Conservation (phyloP, 2,113 vertebrate genomes). For the Antigone vipio region DNA sequence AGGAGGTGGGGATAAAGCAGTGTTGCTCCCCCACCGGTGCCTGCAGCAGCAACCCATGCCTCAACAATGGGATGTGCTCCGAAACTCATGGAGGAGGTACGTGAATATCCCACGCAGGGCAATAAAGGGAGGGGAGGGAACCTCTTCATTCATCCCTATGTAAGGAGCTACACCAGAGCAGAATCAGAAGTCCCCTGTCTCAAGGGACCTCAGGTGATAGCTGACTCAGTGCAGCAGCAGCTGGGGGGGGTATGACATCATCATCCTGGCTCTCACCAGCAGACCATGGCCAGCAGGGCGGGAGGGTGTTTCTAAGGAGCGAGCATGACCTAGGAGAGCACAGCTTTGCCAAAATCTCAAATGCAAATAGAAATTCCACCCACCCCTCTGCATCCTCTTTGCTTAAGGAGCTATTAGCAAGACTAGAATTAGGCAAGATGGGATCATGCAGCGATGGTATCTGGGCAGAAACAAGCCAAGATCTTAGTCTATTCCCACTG, state of each 20-base stretch:
- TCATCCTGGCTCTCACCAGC: background rate
- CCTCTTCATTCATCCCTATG: background rate
- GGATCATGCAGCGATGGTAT: background rate
- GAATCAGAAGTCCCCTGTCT: background rate
- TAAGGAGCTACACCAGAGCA: background rate
- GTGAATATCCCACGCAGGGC: background rate
- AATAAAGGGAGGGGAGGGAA: background rate
- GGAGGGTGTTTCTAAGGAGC: background rate
- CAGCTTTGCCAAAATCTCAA: constrained; percentile 9
- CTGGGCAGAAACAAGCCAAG: constrained; percentile 26
- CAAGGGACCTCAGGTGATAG: background rate
- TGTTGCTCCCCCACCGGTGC: constrained; percentile 74
- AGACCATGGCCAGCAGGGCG: background rate
- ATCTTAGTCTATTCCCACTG: constrained; percentile 11
- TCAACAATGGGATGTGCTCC: constrained; percentile 82
- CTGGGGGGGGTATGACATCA: background rate
- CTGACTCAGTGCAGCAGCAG: background rate
- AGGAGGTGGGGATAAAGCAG: constrained; percentile 77
- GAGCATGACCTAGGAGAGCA: background rate
- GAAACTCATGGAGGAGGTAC: constrained; percentile 79
- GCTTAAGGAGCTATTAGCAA: constrained; percentile 12
- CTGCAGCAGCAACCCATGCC: constrained; percentile 80
- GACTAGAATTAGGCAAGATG: background rate
- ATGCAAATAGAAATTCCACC: constrained; percentile 21
- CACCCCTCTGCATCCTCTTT: constrained; percentile 32